A percentile compares a stretch with the other conserved stretches of the same genome.
Evolutionary conservation across 2,888 invertebrate species (phyloP).

Genomic region (Onthophagus sagittarius): DNA sequence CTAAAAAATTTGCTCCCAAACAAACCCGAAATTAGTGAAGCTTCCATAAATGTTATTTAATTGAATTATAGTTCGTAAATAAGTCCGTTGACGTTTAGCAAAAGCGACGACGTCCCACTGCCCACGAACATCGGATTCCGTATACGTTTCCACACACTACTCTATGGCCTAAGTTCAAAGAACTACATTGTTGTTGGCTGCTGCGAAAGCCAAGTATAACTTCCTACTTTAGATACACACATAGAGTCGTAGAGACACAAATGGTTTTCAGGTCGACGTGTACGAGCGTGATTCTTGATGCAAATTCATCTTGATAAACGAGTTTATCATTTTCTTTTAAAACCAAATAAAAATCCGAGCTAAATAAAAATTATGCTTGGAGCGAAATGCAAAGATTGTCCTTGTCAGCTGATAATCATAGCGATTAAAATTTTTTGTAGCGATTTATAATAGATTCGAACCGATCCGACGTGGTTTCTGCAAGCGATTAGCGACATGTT

Average conservation of each 20-base stretch:
- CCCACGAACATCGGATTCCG: background rate
- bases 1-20: background rate
- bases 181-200: slow-evolving; percentile 9
- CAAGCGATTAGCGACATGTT: background rate
- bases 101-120: background rate
- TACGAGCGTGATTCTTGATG: background rate
- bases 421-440: background rate
- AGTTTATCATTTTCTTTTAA: background rate
- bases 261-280: background rate
- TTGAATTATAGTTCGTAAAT: background rate
- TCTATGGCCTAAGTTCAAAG: slow-evolving; percentile 3
- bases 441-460: background rate
- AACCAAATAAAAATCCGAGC: background rate
- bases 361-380: background rate
- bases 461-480: background rate
- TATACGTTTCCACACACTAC: background rate
- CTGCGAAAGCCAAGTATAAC: slow-evolving; percentile 1
- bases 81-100: background rate
- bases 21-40: background rate
- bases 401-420: background rate
- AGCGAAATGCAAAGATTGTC: background rate
- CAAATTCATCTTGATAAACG: background rate
- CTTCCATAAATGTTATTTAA: background rate
- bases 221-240: slow-evolving; percentile 8
- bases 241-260: background rate